These are phyloP conservation scores for Lycia hirtaria DNA, from an alignment of 2,888 invertebrate genomes.

Conservation along the genomic window DNA sequence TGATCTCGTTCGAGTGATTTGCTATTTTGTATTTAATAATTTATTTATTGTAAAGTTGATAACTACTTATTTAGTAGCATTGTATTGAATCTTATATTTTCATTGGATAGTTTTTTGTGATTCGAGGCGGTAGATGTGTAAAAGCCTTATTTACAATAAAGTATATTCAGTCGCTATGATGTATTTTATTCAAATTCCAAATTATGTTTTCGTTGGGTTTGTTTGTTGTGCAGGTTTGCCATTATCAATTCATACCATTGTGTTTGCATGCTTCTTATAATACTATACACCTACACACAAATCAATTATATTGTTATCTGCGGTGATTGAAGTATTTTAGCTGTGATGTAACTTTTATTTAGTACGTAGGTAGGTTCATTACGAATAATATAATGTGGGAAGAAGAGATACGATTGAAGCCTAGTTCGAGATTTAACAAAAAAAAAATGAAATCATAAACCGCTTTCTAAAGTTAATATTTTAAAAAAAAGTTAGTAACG, in stretches of 20 bases:
- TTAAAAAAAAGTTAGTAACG: too few relatives aligned
- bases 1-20: constrained; percentile 40
- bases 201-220: constrained; percentile 62
- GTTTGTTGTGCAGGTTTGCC: constrained; percentile 85
- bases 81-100: constrained; percentile 47
- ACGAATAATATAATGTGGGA: too few relatives aligned
- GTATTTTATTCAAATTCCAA: constrained; percentile 78
- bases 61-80: constrained; percentile 48
- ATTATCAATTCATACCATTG: constrained; percentile 64
- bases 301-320: constrained; percentile 7
- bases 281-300: constrained; percentile 24
- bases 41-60: constrained; percentile 51
- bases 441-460: too few relatives aligned
- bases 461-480: not conserved
- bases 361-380: not conserved
- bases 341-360: not conserved
- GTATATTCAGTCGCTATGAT: constrained; percentile 75
- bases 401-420: too few relatives aligned
- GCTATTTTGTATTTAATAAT: constrained; percentile 34
- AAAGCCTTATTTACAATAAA: constrained; percentile 82
- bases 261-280: constrained; percentile 56
- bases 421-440: too few relatives aligned
- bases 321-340: not conserved
- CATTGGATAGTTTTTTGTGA: constrained; percentile 75
- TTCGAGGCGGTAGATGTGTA: constrained; percentile 72